Evolutionary conservation across 2,888 invertebrate genomes (phyloP), one percentile per base, ranked within the genome.

Genomic region (Ichneumoninae sp.): DNA sequence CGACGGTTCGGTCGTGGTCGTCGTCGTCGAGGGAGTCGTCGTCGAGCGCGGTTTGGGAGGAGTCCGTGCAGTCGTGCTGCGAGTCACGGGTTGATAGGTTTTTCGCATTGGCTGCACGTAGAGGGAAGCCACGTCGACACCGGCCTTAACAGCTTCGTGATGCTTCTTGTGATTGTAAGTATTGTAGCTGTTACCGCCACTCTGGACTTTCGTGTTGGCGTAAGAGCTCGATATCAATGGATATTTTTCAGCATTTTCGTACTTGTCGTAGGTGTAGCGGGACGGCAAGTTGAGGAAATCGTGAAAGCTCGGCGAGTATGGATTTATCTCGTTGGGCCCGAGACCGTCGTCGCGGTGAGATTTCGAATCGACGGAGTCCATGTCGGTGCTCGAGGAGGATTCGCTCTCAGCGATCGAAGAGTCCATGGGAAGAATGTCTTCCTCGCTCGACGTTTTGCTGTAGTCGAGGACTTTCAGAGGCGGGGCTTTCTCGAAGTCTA

Each of bases 141-240:
- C 74, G 0, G 78, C 72, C 50, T 85, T 85, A 0, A 85, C 82
- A n/a, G 81, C 76, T 52, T 86, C 80, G 84, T 86, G 82, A 78
- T 86, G 86, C 54, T 86, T 88, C 57, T 87, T 90, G 78, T 94
- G 93, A 85, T 93, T 93, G 74, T 93, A 92, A 1, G 91, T 92
- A 33, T 90, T 93, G 82, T 93, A 93, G 62, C 93, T 92, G 79
- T 89, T 93, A 0, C 91, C 88, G 10, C 92, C 93, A 52, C 96
- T 96, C 90, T 96, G 96, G 36, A 96, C 95, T 91, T 96, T 96
- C 0, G 96, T 95, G 89, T 96, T 96, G 0, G 96, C 96, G 90
- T 96, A 96, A 1, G 96, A 96, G 89, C 95, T 96, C 0, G 96
- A 96, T 75, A 96, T 96, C 74, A 96, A 90, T 0, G 96, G 96